Evolutionary conservation across 2,797 vertebrate genomes (phyloP).

Genomic region (Ciconia nigra): DNA sequence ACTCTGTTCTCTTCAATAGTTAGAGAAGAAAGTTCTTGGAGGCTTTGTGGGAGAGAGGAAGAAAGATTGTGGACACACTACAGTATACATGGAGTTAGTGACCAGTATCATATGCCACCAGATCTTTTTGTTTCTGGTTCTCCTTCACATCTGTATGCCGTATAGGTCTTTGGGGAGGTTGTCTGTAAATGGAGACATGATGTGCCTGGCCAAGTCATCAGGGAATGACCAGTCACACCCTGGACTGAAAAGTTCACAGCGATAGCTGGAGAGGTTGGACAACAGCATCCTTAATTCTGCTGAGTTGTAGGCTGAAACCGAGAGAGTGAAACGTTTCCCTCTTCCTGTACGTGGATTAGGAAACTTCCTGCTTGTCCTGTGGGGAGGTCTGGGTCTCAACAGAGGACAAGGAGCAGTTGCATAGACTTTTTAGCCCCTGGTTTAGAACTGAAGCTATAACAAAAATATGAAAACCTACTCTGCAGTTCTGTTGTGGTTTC

Average conservation of each 20-base stretch:
- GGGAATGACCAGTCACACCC: not conserved
- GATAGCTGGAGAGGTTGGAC: not conserved
- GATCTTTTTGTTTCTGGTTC: not conserved
- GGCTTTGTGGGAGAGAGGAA: not conserved
- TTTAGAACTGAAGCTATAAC: not conserved
- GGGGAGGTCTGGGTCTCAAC: not conserved
- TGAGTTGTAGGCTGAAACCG: not conserved
- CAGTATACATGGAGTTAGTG: not conserved
- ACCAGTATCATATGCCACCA: not conserved
- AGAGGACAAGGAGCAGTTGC: not conserved
- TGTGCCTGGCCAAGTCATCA: not conserved
- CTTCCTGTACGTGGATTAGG: not conserved
- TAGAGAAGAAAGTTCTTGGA: not conserved
- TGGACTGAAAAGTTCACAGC: not conserved
- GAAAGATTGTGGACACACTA: not conserved
- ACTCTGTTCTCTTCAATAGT: not conserved
- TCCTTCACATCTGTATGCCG: not conserved
- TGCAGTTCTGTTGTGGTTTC: not conserved
- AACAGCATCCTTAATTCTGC: not conserved
- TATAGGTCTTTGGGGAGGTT: not conserved
- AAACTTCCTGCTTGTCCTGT: not conserved
- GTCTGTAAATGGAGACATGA: not conserved
- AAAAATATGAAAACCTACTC: not conserved
- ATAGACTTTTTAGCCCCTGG: not conserved
- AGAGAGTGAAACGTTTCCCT: not conserved